phyloP scores from a whole-genome alignment of 2,113 vertebrate genomes.

The Oenanthe melanoleuca region DNA sequence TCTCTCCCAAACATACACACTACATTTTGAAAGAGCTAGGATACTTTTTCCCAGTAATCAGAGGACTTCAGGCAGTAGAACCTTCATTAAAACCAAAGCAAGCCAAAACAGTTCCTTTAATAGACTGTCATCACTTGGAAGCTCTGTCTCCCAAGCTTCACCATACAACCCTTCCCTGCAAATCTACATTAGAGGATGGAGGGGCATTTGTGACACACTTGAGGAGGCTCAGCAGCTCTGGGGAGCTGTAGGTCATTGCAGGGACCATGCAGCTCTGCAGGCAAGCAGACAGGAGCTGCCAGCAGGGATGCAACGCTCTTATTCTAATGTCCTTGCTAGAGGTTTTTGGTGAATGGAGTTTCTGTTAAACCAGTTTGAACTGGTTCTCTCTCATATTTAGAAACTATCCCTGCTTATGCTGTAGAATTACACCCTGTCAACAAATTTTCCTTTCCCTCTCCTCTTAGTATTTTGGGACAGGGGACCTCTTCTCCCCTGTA shows the following conservation, averaged over 20 bases:
- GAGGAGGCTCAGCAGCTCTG: neutral
- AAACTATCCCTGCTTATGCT: constrained; percentile 29
- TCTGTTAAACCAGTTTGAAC: constrained; percentile 68
- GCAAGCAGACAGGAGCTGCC: neutral
- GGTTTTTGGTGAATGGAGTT: constrained; percentile 52
- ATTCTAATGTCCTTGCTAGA: neutral
- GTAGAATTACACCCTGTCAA: constrained; percentile 39
- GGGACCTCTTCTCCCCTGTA: neutral
- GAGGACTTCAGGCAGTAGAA: neutral
- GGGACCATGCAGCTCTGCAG: neutral
- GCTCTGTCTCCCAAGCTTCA: neutral
- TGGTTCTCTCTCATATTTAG: constrained; percentile 45
- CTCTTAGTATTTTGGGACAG: neutral
- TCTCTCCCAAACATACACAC: neutral
- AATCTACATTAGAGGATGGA: neutral
- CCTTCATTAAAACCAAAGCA: neutral
- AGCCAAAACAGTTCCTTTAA: neutral
- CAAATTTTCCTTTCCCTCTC: neutral
- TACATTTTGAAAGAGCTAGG: neutral
- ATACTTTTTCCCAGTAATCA: neutral
- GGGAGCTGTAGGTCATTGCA: neutral
- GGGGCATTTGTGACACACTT: neutral
- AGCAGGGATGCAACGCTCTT: neutral
- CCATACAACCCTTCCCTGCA: neutral
- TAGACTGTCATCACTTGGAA: neutral